Conservation (phyloP, 2,113 vertebrate genomes). For the Gila orcuttii region DNA sequence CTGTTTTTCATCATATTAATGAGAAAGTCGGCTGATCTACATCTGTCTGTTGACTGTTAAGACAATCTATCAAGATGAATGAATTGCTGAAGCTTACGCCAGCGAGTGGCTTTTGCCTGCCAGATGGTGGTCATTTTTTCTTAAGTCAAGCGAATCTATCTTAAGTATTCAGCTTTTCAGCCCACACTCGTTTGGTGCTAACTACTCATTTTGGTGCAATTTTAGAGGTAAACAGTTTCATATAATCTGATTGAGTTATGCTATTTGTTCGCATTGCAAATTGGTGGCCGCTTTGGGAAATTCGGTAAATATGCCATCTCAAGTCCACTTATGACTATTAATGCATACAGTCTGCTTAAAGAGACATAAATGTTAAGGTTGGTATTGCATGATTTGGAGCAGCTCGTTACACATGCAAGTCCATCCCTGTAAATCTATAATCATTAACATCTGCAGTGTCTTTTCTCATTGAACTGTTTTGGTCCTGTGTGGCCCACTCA, state of each 20-base stretch:
- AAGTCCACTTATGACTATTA: slow-evolving; percentile 54
- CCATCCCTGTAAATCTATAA: slow-evolving; percentile 77
- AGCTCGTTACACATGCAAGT: slow-evolving; percentile 54
- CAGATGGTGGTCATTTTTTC: slow-evolving; percentile 39
- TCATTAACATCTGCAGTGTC: slow-evolving; percentile 80
- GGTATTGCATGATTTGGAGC: slow-evolving; percentile 20
- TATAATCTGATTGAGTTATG: slow-evolving; percentile 7
- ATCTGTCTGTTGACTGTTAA: slow-evolving; percentile 36
- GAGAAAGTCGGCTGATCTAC: slow-evolving; percentile 6
- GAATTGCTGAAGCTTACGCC: slow-evolving; percentile 9
- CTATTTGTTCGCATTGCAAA: not conserved
- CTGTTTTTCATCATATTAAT: slow-evolving; percentile 15
- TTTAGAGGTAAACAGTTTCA: slow-evolving; percentile 23
- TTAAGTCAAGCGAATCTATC: slow-evolving; percentile 25
- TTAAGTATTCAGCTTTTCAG: slow-evolving; percentile 23
- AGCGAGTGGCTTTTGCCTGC: not conserved
- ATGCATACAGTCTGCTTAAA: slow-evolving; percentile 56
- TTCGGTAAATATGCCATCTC: not conserved
- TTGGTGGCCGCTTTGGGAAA: not conserved
- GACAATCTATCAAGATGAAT: slow-evolving; percentile 27
- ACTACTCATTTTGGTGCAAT: not conserved
- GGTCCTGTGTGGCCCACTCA: slow-evolving; percentile 76
- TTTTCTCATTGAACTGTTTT: slow-evolving; percentile 78
- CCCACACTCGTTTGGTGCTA: not conserved
- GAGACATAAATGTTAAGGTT: slow-evolving; percentile 31